Conservation (phyloP, 2,113 vertebrate species). For the Corvus moneduloides region DNA sequence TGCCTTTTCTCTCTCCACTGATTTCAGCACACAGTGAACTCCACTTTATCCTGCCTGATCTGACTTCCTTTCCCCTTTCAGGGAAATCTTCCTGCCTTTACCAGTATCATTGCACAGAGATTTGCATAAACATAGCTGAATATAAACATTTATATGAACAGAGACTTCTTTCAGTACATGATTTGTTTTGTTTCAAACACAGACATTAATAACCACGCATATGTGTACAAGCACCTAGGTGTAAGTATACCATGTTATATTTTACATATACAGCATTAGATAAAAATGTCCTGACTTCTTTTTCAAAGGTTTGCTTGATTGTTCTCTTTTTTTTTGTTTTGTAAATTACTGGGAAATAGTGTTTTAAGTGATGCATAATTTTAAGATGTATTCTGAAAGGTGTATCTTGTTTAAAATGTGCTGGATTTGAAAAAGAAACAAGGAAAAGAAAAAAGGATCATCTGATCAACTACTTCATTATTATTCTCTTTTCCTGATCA, state of each 20-base stretch:
- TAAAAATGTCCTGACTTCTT: not conserved
- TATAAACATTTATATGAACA: not conserved
- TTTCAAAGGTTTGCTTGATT: not conserved
- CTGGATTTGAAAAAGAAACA: not conserved
- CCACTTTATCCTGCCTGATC: not conserved
- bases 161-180: not conserved
- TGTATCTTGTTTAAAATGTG: not conserved
- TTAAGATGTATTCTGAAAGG: not conserved
- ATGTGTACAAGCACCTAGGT: not conserved
- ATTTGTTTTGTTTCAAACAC: not conserved
- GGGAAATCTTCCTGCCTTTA: not conserved
- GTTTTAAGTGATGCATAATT: not conserved
- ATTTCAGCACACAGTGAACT: not conserved
- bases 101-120: not conserved
- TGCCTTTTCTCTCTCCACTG: not conserved
- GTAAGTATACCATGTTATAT: not conserved
- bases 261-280: not conserved
- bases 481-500: slow-evolving; percentile 30
- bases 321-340: not conserved
- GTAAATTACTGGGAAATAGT: not conserved
- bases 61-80: not conserved
- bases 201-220: not conserved
- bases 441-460: not conserved
- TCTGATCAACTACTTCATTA: not conserved
- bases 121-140: not conserved